These are phyloP conservation scores for Cervus canadensis DNA, from an alignment of 2,113 vertebrate species.

Conservation along the genomic window DNA sequence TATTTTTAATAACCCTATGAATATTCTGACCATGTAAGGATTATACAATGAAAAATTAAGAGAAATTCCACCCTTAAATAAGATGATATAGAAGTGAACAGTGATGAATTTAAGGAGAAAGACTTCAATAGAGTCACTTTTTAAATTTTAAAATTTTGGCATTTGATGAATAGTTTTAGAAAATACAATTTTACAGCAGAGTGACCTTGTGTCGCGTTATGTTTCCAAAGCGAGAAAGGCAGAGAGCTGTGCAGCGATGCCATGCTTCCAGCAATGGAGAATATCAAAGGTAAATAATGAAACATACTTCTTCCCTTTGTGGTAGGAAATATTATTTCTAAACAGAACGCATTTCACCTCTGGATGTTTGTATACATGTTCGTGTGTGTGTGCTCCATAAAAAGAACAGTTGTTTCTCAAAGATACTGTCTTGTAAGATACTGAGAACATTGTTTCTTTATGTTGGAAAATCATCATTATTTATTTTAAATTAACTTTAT, in stretches of 20 bases:
- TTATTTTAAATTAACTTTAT: not conserved
- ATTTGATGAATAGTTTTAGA: not conserved
- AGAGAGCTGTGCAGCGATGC: constrained; percentile 80
- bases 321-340: not conserved
- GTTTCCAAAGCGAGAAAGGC: constrained; percentile 80
- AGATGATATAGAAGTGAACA: not conserved
- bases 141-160: not conserved
- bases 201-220: constrained; percentile 53
- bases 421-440: not conserved
- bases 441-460: not conserved
- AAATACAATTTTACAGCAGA: not conserved
- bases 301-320: not conserved
- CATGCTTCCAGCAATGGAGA: constrained; percentile 79
- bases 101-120: not conserved
- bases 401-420: not conserved
- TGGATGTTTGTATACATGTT: not conserved
- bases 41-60: not conserved
- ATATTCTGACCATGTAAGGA: not conserved
- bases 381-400: accelerated
- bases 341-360: not conserved
- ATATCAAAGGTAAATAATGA: constrained; percentile 82
- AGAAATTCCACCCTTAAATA: not conserved
- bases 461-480: not conserved
- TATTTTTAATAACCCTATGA: not conserved
- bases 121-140: not conserved